Evolutionary conservation across 30 jellyfish, hydroid and myxozoan genomes (phyloP), one percentile per base, ranked within the genome.

Genomic region (Aurelia aurita): DNA sequence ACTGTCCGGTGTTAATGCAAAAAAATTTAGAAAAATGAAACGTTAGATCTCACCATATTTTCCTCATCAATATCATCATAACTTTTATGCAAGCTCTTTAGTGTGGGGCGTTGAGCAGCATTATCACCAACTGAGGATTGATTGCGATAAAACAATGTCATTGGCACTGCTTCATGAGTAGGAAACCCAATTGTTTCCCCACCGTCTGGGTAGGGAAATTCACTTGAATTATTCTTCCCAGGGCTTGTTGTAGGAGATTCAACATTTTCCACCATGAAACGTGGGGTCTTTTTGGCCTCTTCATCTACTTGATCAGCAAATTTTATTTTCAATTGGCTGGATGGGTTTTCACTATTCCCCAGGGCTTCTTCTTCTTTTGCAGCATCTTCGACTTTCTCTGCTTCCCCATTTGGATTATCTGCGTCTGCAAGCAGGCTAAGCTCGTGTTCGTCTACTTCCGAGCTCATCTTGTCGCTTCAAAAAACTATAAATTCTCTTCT

Each of bases 81-180:
- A 10, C 98, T 97, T 59, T 82, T 79, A 81, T 86, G 98, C 21
- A 92, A 91, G 43, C 73, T 82, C 35, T 72, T 90, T 28, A 92
- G 74, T 15, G 98, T 92, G 22, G 98, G 98, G 43, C 98, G 54
- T 58, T 90, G 96, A 5, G 72, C 81, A 35, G 83, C 95, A 65
- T 77, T 57, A 29, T 75, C 87, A 12, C 87, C 94, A 8, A 92
- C 74, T 3, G 96, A 86, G 10, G 89, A 77, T 15, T 89, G 79
- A 53, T 92, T 86, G 19, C 96, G 43, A 77, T 92, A 92, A 68
- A 92, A 92, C 91, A 92, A 47, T 19, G 98, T 79, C 81, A 92
- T 64, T n/a, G 98, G 98, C 13, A 92, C 96, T n/a, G 97, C 98
- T 54, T 92, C 98, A 47, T 86, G 96, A 16, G 98, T 92, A 19